Base-by-base conservation (phyloP, 2,888 invertebrate genomes). In the Leucophenga montana region DNA sequence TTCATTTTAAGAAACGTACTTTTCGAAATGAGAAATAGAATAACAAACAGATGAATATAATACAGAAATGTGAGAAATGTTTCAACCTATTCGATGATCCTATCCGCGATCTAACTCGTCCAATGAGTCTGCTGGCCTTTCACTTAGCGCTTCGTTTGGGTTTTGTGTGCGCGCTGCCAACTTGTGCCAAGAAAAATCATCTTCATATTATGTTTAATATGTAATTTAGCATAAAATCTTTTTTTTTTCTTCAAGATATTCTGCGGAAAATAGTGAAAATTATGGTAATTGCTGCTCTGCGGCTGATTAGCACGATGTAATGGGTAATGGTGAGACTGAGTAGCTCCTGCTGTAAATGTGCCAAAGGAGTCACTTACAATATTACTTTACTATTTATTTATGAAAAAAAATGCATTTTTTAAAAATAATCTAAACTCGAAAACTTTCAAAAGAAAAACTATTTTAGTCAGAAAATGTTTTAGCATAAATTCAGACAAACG, bases 181-280 rank as follows among this genome's bases (percentile, higher is more conserved):
- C 22, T 54, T 61, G 77, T 78, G 80, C 80, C 80, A 82, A 82
- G 74, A 73, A 77, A 78, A 71, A 73, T 66, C 59, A 65, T 66
- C 66, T 69, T 62, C 72, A 76, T 77, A 79, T 74, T 69, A 71
- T 76, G 73, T 74, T 75, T 74, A 73, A 74, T 77, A 74, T 73
- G 70, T 70, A 76, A 78, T 77, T 82, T 78, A 73, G 75, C 69
- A 77, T 77, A 44, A 8, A 16, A 39, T 61, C 14, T 20, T 54
- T 54, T 27, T 56, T 56, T 56, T 8, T 56, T 11, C 22, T 53
- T 65, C 31, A 18, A n/a, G 50, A 18, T 4, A 16, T 50, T 50
- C 65, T 73, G 72, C 69, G 68, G 67, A 69, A 39, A 39, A 39
- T 39, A 11, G 1, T 5, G 71, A 68, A 80, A 71, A 72, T 57